These are phyloP conservation scores for Crotalus viridis DNA, from an alignment of 2,113 vertebrate genomes.

Conservation along the genomic window DNA sequence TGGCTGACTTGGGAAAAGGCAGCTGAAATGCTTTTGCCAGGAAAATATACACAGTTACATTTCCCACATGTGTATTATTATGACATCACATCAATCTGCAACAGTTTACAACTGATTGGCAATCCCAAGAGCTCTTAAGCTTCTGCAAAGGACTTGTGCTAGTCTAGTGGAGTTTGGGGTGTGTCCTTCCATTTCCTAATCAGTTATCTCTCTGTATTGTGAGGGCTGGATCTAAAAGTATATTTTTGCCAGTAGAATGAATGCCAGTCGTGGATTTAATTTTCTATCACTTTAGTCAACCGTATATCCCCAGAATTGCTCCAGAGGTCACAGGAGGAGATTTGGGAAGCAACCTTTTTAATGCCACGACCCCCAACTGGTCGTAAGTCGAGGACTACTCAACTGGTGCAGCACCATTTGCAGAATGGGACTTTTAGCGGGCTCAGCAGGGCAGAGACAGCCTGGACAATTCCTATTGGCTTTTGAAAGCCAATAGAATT, in stretches of 20 bases:
- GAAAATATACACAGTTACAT: slow-evolving; percentile 3
- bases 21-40: neutral
- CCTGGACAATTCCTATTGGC: no score
- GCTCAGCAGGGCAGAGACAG: no score
- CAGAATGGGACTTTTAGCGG: no score
- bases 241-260: neutral
- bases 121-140: neutral
- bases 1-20: neutral
- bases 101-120: neutral
- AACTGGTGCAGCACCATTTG: no score
- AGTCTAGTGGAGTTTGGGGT: neutral
- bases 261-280: neutral
- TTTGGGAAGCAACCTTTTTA: neutral
- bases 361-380: no score
- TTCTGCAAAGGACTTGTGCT: neutral
- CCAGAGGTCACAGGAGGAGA: neutral
- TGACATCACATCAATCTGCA: slow-evolving; percentile 2
- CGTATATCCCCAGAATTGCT: neutral
- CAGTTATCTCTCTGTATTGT: neutral
- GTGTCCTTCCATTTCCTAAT: neutral
- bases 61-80: slow-evolving; percentile 14
- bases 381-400: no score
- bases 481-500: no score
- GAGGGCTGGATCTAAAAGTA: neutral
- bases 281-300: neutral